Conservation (phyloP, 2,113 vertebrate genomes). For the Heloderma charlesbogerti region DNA sequence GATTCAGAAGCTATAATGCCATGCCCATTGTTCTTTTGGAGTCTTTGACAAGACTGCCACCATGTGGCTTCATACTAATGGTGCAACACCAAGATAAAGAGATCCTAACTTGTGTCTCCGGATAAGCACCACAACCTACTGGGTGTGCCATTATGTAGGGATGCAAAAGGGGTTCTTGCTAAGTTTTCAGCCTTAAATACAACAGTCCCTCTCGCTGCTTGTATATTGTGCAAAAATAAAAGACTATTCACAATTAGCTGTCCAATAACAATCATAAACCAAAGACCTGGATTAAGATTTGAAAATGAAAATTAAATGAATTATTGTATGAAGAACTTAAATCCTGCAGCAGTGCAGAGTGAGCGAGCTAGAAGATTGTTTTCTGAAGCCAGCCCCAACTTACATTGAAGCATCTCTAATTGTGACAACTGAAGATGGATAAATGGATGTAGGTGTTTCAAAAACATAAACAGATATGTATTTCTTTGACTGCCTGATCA, state of each 20-base stretch:
- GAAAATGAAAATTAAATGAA: not conserved
- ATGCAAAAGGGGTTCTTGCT: not conserved
- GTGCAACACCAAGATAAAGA: not conserved
- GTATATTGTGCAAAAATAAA: not conserved
- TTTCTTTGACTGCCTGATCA: not conserved
- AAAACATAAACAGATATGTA: not conserved
- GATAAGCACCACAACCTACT: not conserved
- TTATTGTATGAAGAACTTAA: not conserved
- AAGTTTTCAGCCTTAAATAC: not conserved
- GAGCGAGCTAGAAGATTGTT: not conserved
- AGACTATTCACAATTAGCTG: not conserved
- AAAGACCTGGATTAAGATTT: not conserved
- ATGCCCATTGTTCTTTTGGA: not conserved
- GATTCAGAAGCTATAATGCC: not conserved
- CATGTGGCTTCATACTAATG: not conserved
- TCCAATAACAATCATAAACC: not conserved
- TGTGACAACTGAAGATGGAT: not conserved
- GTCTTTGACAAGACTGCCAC: slow-evolving; percentile 38
- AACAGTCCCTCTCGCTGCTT: not conserved
- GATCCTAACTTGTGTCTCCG: not conserved
- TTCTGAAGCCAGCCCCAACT: not conserved
- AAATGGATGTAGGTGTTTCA: not conserved
- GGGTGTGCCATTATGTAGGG: not conserved
- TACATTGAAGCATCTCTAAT: not conserved
- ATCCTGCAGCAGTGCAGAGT: not conserved